These are phyloP conservation scores for Chelidonichthys spinosus DNA, from an alignment of 2,797 vertebrate species.

Conservation along the genomic window DNA sequence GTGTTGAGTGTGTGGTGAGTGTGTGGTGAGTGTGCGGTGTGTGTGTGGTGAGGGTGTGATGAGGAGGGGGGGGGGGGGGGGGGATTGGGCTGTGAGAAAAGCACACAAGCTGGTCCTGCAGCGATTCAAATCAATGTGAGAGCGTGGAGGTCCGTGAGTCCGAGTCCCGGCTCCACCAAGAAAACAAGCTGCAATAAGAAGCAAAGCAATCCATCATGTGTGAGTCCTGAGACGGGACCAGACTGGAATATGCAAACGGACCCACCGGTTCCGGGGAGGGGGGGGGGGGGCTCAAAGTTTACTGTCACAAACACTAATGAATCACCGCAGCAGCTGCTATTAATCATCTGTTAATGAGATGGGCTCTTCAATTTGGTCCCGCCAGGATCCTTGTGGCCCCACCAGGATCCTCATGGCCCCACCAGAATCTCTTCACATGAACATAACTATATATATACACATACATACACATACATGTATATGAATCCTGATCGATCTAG, in stretches of 20 bases:
- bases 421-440: too few relatives aligned
- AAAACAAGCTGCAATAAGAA: slow-evolving; percentile 86
- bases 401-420: too few relatives aligned
- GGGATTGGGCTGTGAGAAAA: slow-evolving; percentile 87
- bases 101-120: slow-evolving; percentile 89
- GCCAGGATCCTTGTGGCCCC: slow-evolving; percentile 40
- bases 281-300: slow-evolving; percentile 81
- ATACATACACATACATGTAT: too few relatives aligned
- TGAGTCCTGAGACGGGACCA: slow-evolving; percentile 87
- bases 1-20: too few relatives aligned
- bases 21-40: neutral
- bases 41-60: too few relatives aligned
- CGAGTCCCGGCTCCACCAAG: too few relatives aligned
- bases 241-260: slow-evolving; percentile 91
- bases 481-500: too few relatives aligned
- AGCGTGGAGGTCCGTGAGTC: slow-evolving; percentile 57
- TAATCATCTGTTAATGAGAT: slow-evolving; percentile 93
- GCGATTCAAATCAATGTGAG: slow-evolving; percentile 90
- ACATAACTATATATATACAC: too few relatives aligned
- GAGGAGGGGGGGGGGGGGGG: neutral
- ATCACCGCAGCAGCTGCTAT: slow-evolving; percentile 85
- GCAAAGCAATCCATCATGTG: slow-evolving; percentile 92
- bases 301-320: slow-evolving; percentile 92
- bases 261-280: slow-evolving; percentile 70
- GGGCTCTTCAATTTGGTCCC: slow-evolving; percentile 85